A percentile compares a stretch with the other conserved stretches of the same genome.
phyloP scores from a whole-genome alignment of 1,140 invertebrate species.

The Bombus turneri region DNA sequence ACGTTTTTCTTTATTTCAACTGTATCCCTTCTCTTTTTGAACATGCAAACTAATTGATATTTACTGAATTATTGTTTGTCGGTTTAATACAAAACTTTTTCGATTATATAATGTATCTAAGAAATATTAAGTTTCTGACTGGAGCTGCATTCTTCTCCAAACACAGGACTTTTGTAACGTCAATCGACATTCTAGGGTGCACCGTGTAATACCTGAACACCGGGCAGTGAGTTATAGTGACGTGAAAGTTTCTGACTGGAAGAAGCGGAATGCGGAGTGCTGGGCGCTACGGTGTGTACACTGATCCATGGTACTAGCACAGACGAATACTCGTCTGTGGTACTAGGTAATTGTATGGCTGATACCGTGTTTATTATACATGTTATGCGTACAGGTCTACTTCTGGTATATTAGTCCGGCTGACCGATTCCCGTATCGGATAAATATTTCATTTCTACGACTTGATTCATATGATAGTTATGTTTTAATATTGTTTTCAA shows the following conservation, averaged over 20 bases:
- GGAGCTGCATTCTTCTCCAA: constrained; percentile 16
- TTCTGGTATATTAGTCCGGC: background rate
- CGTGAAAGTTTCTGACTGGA: constrained; percentile 68
- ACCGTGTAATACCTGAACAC: constrained; percentile 59
- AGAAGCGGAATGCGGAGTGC: constrained; percentile 65
- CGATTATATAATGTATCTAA: constrained; percentile 13
- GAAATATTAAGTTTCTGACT: constrained; percentile 18
- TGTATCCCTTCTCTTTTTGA: background rate
- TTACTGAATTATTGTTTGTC: background rate
- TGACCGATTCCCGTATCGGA: background rate
- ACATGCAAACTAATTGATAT: background rate
- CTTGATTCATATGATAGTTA: background rate
- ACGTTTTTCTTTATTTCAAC: background rate
- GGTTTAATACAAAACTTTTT: background rate
- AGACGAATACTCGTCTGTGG: too few relatives aligned
- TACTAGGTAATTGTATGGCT: constrained; percentile 53
- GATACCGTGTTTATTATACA: constrained; percentile 13
- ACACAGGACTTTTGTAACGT: constrained; percentile 53
- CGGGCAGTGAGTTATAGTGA: constrained; percentile 41
- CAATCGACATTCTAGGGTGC: constrained; percentile 60
- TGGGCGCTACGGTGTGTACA: constrained; percentile 45
- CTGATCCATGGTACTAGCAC: constrained; percentile 50
- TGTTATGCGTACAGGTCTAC: background rate
- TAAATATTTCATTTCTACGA: background rate
- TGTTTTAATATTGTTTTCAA: background rate